Base-by-base conservation (phyloP, 2,113 vertebrate genomes). In the Pomatostomus ruficeps region DNA sequence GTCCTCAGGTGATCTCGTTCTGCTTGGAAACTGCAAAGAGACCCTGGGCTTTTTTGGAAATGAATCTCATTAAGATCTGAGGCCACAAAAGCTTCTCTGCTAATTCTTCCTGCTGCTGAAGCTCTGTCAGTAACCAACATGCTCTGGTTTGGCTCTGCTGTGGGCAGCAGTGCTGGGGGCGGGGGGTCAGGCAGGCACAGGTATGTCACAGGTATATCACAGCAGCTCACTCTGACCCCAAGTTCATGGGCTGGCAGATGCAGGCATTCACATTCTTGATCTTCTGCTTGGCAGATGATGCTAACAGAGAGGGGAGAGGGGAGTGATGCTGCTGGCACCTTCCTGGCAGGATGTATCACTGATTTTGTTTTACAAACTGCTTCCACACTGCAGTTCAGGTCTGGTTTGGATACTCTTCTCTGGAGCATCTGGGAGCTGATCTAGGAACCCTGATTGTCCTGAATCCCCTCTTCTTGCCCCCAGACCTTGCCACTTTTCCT, bases 1-100 rank as follows among this genome's bases (percentile, higher is more conserved):
- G 87, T n/a, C 89, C 81, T 95, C 91, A 95, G 91, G 95, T 95
- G 94, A 93, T 95, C 78, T 54, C 9, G 6, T 85, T 85, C 74
- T 88, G 71, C 85, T 80, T 83, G 45, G 71, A 91, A 93, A 91
- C 36, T 65, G 54, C 58, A 52, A 0, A 17, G 74, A 92, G 77
- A 91, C 54, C 36, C 66, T 72, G 74, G 74, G 74, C 75, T 51
- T 73, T 75, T 85, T 68, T 72, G 38, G 71, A 85, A 91, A 91
- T 19, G 19, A 70, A 65, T 83, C 58, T 95, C 49, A 70, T 91
- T 94, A 91, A 70, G 51, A 88, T 66, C 62, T 62, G 95, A 87
- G 49, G 71, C 49, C 49, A 63, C 1, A 2, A 81, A 89, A 58
- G 45, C 40, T 74, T 59, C 72, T 89, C 68, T 81, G 61, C 51